A percentile compares a stretch with the other conserved stretches of the same genome.
Conservation (phyloP, 2,888 invertebrate genomes). For the Homarus gammarus region DNA sequence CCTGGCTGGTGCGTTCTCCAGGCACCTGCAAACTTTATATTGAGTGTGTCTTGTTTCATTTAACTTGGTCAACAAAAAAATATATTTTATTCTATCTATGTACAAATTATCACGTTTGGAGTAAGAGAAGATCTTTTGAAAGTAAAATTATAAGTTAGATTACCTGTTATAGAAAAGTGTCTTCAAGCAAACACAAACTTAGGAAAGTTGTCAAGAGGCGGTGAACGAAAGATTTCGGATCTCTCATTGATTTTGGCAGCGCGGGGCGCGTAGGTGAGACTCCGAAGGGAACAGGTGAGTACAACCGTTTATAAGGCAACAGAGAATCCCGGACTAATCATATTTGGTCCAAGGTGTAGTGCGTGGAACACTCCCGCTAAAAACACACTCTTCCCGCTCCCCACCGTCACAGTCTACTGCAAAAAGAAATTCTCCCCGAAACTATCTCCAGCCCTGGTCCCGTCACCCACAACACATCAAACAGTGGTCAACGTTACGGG, state of each 20-base stretch:
- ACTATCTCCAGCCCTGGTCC: too few species aligned
- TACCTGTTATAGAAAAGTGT: background rate
- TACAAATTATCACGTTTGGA: too few species aligned
- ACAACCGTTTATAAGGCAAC: background rate
- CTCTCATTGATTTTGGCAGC: background rate
- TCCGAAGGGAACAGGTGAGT: background rate
- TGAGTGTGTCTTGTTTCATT: background rate
- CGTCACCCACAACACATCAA: background rate
- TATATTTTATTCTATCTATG: background rate
- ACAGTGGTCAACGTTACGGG: background rate
- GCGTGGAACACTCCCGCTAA: background rate
- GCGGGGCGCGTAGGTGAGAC: background rate
- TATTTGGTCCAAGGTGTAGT: background rate
- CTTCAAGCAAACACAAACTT: background rate
- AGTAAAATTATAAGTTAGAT: background rate
- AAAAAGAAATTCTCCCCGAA: too few species aligned
- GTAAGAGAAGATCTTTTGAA: background rate
- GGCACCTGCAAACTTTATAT: background rate
- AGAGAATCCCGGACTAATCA: background rate
- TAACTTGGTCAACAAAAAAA: background rate
- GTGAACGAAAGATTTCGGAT: background rate
- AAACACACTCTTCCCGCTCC: background rate
- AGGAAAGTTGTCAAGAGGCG: background rate
- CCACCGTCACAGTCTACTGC: background rate
- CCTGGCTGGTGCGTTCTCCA: constrained; percentile 1